Conservation (phyloP, 30 jellyfish, hydroid and myxozoan species). For the Morbakka virulenta region DNA sequence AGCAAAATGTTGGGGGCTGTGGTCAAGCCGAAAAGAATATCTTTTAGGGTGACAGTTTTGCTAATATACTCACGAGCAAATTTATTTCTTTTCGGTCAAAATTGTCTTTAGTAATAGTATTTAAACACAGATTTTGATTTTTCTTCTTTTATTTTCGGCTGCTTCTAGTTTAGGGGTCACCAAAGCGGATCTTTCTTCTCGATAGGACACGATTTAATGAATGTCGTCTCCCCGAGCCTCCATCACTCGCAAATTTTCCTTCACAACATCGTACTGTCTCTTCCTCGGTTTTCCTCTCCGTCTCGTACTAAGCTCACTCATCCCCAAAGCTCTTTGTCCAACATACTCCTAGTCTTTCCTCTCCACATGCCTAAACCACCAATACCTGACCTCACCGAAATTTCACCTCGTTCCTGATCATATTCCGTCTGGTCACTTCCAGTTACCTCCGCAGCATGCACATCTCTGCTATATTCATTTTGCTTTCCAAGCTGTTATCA, state of each 20-base stretch:
- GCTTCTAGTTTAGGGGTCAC: not conserved
- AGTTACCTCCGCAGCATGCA: not conserved
- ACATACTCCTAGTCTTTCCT: not conserved
- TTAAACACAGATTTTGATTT: too few species aligned
- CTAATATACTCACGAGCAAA: too few species aligned
- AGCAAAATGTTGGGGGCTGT: too few species aligned
- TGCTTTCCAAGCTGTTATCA: not conserved
- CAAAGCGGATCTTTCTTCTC: not conserved
- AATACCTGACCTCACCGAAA: not conserved
- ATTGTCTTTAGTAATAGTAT: too few species aligned
- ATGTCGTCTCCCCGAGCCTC: not conserved
- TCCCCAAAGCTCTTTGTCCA: not conserved
- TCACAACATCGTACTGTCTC: not conserved
- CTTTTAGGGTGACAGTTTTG: too few species aligned
- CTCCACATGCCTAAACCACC: not conserved
- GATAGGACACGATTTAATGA: not conserved
- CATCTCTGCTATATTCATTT: not conserved
- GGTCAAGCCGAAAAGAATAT: too few species aligned
- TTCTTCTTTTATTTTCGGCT: too few species aligned
- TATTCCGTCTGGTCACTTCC: not conserved
- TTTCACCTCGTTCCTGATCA: not conserved
- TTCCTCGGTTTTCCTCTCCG: not conserved
- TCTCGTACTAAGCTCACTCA: not conserved
- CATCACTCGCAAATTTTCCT: not conserved
- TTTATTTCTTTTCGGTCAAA: too few species aligned